Conservation (phyloP, 2,888 invertebrate species). For the Clostera curtula region DNA sequence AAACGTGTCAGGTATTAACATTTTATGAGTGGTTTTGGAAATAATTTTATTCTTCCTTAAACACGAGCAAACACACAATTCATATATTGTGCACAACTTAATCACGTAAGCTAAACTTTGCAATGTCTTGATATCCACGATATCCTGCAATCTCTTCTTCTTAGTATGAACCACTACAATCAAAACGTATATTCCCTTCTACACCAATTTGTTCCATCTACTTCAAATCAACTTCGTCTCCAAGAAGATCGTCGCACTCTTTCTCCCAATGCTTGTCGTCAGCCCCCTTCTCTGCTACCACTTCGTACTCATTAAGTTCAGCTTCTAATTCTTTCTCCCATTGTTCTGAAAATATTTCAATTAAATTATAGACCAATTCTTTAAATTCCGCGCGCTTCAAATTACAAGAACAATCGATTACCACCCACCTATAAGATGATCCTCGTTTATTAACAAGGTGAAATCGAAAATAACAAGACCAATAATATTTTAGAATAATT, state of each 20-base stretch:
- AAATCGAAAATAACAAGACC: conserved; percentile 54
- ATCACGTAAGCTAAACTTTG: too few relatives aligned
- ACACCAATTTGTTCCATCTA: too few relatives aligned
- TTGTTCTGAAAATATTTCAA: conserved; percentile 82
- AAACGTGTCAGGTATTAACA: too few relatives aligned
- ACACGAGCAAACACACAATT: too few relatives aligned
- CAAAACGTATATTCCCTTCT: neutral
- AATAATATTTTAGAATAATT: conserved; percentile 74
- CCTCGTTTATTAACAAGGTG: conserved; percentile 4
- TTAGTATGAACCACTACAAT: too few relatives aligned
- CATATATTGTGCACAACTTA: too few relatives aligned
- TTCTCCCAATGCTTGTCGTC: conserved; percentile 80
- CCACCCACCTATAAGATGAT: too few relatives aligned
- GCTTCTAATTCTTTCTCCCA: conserved; percentile 98
- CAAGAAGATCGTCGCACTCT: conserved; percentile 81
- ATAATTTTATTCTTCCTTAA: too few relatives aligned
- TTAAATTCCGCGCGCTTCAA: too few relatives aligned
- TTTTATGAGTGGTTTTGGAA: too few relatives aligned
- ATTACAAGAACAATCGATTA: neutral
- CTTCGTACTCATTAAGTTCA: conserved; percentile 95
- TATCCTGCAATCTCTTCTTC: too few relatives aligned
- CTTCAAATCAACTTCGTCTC: conserved; percentile 76
- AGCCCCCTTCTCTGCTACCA: conserved; percentile 76
- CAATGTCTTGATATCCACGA: too few relatives aligned
- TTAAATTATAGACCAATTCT: neutral